A percentile compares a stretch with the other conserved stretches of the same genome.
phyloP scores from a whole-genome alignment of 2,113 vertebrate species.

The Otus sunia region DNA sequence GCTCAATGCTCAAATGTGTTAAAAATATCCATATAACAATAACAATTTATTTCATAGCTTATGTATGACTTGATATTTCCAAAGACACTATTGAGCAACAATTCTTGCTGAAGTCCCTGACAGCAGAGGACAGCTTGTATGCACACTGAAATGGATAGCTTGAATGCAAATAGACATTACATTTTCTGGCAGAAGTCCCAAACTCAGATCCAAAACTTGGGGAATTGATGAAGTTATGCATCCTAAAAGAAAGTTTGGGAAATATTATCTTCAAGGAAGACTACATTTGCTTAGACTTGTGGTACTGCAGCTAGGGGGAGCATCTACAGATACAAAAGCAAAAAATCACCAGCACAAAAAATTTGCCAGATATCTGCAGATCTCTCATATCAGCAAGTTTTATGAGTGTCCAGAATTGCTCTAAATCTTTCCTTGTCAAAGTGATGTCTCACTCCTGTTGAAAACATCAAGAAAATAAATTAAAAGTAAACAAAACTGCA shows the following conservation, averaged over 20 bases:
- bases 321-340: neutral
- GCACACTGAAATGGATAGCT: neutral
- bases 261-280: neutral
- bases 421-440: neutral
- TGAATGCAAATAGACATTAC: neutral
- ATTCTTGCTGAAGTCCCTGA: neutral
- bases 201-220: neutral
- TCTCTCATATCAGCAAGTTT: neutral
- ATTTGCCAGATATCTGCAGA: neutral
- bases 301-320: neutral
- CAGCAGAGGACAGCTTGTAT: neutral
- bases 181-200: neutral
- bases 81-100: neutral
- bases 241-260: neutral
- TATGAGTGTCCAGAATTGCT: neutral
- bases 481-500: neutral
- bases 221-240: neutral
- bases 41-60: slow-evolving; percentile 31
- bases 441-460: neutral
- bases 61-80: slow-evolving; percentile 19
- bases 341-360: neutral
- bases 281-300: neutral
- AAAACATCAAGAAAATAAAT: neutral
- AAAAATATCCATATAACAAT: slow-evolving; percentile 28
- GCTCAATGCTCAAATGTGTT: neutral